phyloP scores from a whole-genome alignment of 2,797 vertebrate species.

The Xiphophorus birchmanni region DNA sequence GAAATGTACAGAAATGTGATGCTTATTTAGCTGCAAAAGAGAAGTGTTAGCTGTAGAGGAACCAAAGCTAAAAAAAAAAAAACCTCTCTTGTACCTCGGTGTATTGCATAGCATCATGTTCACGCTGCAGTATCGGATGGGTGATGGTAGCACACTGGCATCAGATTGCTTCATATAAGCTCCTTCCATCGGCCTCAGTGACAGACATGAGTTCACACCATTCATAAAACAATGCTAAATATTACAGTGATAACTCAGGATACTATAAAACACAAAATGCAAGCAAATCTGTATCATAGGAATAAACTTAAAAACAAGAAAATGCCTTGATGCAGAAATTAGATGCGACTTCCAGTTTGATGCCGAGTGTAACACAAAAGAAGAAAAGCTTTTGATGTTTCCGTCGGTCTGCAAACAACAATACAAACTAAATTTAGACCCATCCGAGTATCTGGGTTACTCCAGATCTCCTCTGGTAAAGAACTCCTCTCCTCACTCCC shows the following conservation, averaged over 20 bases:
- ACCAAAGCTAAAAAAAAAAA: not conserved
- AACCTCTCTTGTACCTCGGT: not conserved
- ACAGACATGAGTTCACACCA: not conserved
- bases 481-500: constrained; percentile 28
- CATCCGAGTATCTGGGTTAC: constrained; percentile 47
- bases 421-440: constrained; percentile 61
- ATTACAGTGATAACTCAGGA: not conserved
- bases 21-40: not conserved
- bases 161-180: not conserved
- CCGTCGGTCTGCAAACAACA: constrained; percentile 39
- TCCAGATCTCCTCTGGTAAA: constrained; percentile 50
- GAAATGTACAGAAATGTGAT: not conserved
- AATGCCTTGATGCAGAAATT: not conserved
- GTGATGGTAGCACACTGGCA: not conserved
- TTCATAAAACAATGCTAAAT: not conserved
- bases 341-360: not conserved
- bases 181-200: not conserved
- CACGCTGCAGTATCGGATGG: not conserved
- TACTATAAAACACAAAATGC: not conserved
- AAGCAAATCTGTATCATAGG: not conserved
- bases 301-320: constrained; percentile 2
- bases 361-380: not conserved
- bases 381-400: constrained; percentile 35
- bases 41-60: not conserved
- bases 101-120: not conserved